phyloP scores from a whole-genome alignment of 2,113 vertebrate species.

The Galbula dea region DNA sequence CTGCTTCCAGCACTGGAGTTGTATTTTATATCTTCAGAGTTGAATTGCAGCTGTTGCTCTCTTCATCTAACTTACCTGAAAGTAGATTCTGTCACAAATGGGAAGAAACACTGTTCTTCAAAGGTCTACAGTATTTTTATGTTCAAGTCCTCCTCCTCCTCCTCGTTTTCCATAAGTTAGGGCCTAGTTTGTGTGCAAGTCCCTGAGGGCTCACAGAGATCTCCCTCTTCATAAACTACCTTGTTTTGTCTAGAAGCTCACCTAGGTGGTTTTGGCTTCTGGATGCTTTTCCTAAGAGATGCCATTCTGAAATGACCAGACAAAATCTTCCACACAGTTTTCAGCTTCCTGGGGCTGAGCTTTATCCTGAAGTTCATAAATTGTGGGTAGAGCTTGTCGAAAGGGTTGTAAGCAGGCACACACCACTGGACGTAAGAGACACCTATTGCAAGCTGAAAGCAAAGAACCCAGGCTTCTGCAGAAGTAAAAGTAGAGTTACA shows the following conservation, averaged over 20 bases:
- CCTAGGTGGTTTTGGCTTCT: background rate
- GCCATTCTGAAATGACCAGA: background rate
- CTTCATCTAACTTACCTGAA: background rate
- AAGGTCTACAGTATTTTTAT: background rate
- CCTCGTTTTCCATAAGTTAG: fast-evolving
- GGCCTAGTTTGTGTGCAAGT: background rate
- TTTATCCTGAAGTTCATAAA: background rate
- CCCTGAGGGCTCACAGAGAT: background rate
- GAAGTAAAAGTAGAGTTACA: background rate
- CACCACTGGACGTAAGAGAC: background rate
- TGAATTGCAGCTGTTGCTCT: background rate
- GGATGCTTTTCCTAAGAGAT: background rate
- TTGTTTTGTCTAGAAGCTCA: background rate
- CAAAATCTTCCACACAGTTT: background rate
- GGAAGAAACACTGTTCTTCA: background rate
- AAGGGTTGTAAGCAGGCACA: background rate
- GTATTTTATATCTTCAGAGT: background rate
- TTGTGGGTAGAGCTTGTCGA: background rate
- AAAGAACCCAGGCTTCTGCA: background rate
- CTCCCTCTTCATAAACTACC: background rate
- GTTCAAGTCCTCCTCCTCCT: background rate
- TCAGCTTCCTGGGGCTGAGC: background rate
- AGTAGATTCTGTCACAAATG: background rate
- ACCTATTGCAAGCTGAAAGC: background rate
- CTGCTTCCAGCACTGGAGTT: background rate